Evolutionary conservation across 2,888 invertebrate species (phyloP).

Genomic region (Ichneumoninae sp.): DNA sequence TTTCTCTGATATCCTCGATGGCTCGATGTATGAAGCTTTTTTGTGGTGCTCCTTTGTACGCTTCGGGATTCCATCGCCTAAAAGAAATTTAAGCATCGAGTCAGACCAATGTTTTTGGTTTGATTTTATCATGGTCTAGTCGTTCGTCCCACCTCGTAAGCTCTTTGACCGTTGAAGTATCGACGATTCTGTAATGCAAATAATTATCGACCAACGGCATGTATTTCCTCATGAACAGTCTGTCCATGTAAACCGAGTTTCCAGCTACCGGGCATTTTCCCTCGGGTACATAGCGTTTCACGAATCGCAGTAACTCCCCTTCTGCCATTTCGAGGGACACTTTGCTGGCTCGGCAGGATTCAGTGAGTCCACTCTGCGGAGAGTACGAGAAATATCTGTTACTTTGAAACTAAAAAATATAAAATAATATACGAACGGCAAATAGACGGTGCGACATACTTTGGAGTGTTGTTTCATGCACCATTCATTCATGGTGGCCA

Average conservation of each 20-base stretch:
- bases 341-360: constrained; percentile 89
- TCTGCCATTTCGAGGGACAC: constrained; percentile 90
- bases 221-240: constrained; percentile 91
- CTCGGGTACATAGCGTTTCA: constrained; percentile 85
- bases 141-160: constrained; percentile 84
- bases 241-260: constrained; percentile 94
- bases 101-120: background rate
- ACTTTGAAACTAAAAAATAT: constrained; percentile 74
- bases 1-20: constrained; percentile 94
- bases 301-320: constrained; percentile 88
- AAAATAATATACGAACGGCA: constrained; percentile 17
- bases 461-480: constrained; percentile 91
- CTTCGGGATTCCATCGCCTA: constrained; percentile 90
- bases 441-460: constrained; percentile 84
- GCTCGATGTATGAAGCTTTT: constrained; percentile 90
- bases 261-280: constrained; percentile 93
- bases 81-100: constrained; percentile 76
- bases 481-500: constrained; percentile 94
- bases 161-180: constrained; percentile 96
- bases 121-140: constrained; percentile 23
- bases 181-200: constrained; percentile 96
- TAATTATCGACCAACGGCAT: constrained; percentile 92
- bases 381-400: constrained; percentile 55
- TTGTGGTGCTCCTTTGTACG: constrained; percentile 86
- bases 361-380: constrained; percentile 92